Percentiles rank a stretch among this genome's conserved stretches.
phyloP scores from a whole-genome alignment of 2,113 vertebrate genomes.

The Melanostigma gelatinosum region DNA sequence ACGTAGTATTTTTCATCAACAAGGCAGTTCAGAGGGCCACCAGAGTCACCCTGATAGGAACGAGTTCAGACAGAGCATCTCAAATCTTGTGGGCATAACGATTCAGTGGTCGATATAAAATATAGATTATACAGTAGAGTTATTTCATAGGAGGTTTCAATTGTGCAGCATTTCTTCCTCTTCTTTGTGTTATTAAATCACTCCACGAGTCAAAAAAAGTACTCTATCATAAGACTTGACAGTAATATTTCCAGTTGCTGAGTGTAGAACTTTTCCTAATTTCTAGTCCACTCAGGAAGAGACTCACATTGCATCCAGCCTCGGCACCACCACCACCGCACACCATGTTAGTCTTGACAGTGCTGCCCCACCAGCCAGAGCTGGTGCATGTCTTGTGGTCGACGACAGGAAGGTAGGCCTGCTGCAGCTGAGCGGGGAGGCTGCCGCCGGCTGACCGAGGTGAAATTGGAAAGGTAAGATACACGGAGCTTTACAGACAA shows the following conservation, averaged over 20 bases:
- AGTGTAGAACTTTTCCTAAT: background rate
- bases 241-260: background rate
- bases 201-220: too few relatives aligned
- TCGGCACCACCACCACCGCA: slow-evolving; percentile 84
- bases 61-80: background rate
- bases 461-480: background rate
- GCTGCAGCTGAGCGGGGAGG: slow-evolving; percentile 81
- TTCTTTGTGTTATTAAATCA: too few relatives aligned
- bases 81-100: background rate
- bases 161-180: background rate
- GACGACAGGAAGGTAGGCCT: slow-evolving; percentile 85
- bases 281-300: background rate
- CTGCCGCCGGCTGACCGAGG: slow-evolving; percentile 79
- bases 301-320: slow-evolving; percentile 86
- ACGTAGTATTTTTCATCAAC: slow-evolving; percentile 82
- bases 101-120: background rate
- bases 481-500: background rate
- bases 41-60: slow-evolving; percentile 86
- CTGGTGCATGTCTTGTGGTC: slow-evolving; percentile 80
- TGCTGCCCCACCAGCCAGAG: slow-evolving; percentile 84
- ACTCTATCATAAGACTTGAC: too few relatives aligned
- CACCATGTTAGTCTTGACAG: slow-evolving; percentile 86
- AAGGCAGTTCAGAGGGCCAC: slow-evolving; percentile 87
- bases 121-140: background rate
- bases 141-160: background rate